A percentile compares a stretch with the other conserved stretches of the same genome.
These are phyloP conservation scores for Meloidogyne hapla DNA, from an alignment of 1,140 invertebrate genomes.

Conservation along the genomic window DNA sequence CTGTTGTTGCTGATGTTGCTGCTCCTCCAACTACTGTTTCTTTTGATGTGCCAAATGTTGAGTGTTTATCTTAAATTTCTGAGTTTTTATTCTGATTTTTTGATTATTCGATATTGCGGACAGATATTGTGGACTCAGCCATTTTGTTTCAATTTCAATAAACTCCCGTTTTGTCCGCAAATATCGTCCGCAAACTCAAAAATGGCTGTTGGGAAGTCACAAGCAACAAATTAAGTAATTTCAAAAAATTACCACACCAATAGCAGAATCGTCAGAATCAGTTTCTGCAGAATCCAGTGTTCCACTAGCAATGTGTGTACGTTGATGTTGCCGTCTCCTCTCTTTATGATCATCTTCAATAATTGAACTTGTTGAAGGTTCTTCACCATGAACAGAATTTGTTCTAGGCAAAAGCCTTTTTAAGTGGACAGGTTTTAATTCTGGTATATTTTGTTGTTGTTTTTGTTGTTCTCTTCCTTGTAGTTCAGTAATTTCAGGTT, in stretches of 20 bases:
- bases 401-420: constrained; percentile 2
- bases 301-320: not conserved
- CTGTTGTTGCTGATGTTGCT: not conserved
- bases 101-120: too few relatives aligned
- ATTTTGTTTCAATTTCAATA: too few relatives aligned
- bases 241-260: too few relatives aligned
- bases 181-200: too few relatives aligned
- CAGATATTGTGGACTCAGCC: too few relatives aligned
- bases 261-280: not conserved
- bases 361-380: not conserved
- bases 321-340: not conserved
- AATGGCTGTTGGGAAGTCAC: too few relatives aligned
- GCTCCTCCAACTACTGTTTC: not conserved
- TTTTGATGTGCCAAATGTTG: not conserved
- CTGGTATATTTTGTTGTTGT: not conserved
- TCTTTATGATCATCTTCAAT: not conserved
- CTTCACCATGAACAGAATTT: not conserved
- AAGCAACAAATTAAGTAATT: too few relatives aligned
- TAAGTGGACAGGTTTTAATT: not conserved
- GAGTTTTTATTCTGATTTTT: too few relatives aligned
- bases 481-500: not conserved
- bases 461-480: not conserved
- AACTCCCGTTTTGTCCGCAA: too few relatives aligned
- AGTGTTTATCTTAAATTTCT: not conserved
- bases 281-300: not conserved